Evolutionary conservation across 2,797 vertebrate genomes (phyloP), one percentile per base, ranked within the genome.

Genomic region (Anguilla marmorata): DNA sequence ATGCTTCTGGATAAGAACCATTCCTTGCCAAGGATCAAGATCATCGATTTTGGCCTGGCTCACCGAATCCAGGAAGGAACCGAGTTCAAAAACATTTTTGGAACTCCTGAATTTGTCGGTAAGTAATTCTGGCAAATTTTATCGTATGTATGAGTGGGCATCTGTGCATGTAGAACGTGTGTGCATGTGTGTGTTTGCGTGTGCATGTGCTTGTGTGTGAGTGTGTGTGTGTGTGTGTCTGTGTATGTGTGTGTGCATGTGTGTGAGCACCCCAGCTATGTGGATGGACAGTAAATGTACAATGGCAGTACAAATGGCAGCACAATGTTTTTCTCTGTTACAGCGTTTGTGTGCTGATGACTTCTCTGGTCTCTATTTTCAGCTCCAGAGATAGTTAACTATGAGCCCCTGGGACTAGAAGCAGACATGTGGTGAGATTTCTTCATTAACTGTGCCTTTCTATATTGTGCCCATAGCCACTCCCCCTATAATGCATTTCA

Each of bases 351-450:
- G 79, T 19, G 58, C 41, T 48, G 41, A 91, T 88, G 58, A 88
- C 90, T 89, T 79, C 88, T 93, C 90, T 94, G 4, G 2, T 50
- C 19, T 82, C 21, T 48, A 94, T 93, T 97, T 98, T 93, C 95
- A 99, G 99, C 99, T 95, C 98, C 98, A 90, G 99, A 99, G 96
- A 99, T 99, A 85, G 97, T 99, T 87, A 99, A 99, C 95, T 99
- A 99, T 85, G 98, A 99, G 91, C 97, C 93, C 0, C 95, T 99
- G 85, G 99, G 99, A 87, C 94, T 99, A 93, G 97, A 97, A 91
- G 98, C 97, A 58, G 98, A 99, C 93, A 99, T 99, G 98, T 99
- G 98, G 98, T 99, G 92, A 97, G 98, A 93, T 86, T 76, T 90
- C 89, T 89, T 91, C 90, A 94, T 93, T 91, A 86, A 86, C 74